Base-by-base conservation (phyloP, 2,113 vertebrate genomes). In the Zingel zingel region DNA sequence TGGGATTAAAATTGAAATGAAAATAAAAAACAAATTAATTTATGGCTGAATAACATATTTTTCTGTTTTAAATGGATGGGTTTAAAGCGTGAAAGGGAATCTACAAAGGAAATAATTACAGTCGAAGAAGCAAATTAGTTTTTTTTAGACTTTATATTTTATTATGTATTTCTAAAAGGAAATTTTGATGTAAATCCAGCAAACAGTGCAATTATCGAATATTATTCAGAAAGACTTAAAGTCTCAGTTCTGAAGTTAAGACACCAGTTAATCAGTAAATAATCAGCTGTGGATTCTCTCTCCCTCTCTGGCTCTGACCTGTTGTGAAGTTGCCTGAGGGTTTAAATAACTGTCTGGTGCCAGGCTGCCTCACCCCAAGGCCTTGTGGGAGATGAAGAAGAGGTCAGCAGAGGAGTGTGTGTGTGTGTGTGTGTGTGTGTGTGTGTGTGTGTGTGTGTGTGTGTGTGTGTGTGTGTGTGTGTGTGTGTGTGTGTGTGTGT, bases 321-420 rank as follows among this genome's bases (percentile, higher is more conserved):
- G 92, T 90, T 91, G 91, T 88, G 90, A 92, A 81, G 83, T 76
- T 70, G 94, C 94, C 93, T 81, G 76, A 88, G 93, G 95, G 90
- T 74, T 91, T 91, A 78, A 95, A 95, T 95, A 95, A 94, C 93
- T 95, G 94, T 94, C 93, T 95, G 95, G 95, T 95, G 95, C 95
- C 94, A 95, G 86, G 91, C 94, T 93, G 91, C 94, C 91, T 95
- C 85, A 85, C 93, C 93, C 92, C 88, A 85, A 90, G 91, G 94
- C 91, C 92, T 94, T 89, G 77, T 91, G 92, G 92, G 93, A 93
- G 93, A 95, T 92, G 94, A 94, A 92, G 87, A 89, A 82, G 93
- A 91, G 92, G 94, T 95, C 93, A 94, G 74, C 56, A 61, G 82
- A 90, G 76, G 93, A 76, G 66, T 45, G 53, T 63, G 67, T 56